These are phyloP conservation scores for Bombus haemorrhoidalis DNA, from an alignment of 1,140 invertebrate genomes.

Conservation along the genomic window DNA sequence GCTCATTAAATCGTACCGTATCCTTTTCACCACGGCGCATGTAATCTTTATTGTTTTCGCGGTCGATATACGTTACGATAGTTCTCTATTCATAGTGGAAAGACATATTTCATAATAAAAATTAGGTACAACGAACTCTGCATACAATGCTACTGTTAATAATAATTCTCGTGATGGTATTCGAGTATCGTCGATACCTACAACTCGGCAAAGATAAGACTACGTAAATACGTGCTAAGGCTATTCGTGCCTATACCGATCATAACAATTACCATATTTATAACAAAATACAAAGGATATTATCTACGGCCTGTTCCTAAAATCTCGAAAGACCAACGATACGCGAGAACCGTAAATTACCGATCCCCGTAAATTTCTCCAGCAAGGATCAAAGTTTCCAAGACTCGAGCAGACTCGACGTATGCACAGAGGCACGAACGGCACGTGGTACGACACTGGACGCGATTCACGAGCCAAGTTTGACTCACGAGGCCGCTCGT, in stretches of 20 bases:
- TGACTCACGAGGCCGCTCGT: neutral
- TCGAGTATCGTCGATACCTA: neutral
- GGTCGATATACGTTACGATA: neutral
- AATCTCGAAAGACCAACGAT: too few species aligned
- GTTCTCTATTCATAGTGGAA: too few species aligned
- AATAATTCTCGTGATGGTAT: neutral
- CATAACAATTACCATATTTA: too few species aligned
- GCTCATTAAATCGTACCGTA: conserved; percentile 60
- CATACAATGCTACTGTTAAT: neutral
- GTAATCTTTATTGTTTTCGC: conserved; percentile 50
- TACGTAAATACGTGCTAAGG: too few species aligned
- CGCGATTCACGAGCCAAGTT: neutral
- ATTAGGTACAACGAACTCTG: too few species aligned
- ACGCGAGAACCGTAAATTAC: too few species aligned
- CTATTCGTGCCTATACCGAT: too few species aligned
- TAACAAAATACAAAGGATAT: too few species aligned
- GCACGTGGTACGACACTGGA: too few species aligned
- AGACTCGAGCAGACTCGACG: fast-evolving
- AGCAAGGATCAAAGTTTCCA: neutral
- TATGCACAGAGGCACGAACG: neutral
- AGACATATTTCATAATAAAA: too few species aligned
- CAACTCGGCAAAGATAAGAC: too few species aligned
- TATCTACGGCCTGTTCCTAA: too few species aligned
- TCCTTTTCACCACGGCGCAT: conserved; percentile 19
- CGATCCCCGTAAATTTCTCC: neutral